Base-by-base conservation (phyloP, 2,888 invertebrate species). In the Pachymerium ferrugineum region DNA sequence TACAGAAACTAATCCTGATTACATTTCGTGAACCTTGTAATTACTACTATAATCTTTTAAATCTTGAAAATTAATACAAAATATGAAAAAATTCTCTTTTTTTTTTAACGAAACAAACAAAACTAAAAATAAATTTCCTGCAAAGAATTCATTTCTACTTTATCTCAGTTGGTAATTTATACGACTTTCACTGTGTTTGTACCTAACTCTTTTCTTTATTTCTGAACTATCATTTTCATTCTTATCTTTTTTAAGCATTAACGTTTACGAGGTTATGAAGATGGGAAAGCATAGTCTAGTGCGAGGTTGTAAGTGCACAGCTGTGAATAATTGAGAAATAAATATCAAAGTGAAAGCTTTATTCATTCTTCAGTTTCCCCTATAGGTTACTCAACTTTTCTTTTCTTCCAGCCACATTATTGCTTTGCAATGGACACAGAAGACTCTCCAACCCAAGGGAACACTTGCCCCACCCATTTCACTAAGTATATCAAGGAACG, bases 291-390 rank as follows among this genome's bases (percentile, higher is more conserved):
- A 14, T 6, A 22, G 5, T 8, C 1, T 14, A 22, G 25, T 19
- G 14, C 14, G 3, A 25, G 8, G 54, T 25, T 54, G 22, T 25
- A 54, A 54, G 54, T 25, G 54, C 54, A 54, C 54, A 54, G 54
- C 54, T 54, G 19, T 54, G 54, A 54, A 54, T 54, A 54, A 54
- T 54, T 54, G 54, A 54, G 54, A 54, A 54, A 54, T 54, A 54
- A 54, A 54, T 54, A 54, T 54, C 54, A 54, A 54, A 54, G 54
- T 54, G 54, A 54, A 54, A 54, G 54, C 3, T 54, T 54, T 54
- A 54, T 54, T 54, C 54, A 54, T 22, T 54, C 54, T 54, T 54
- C 54, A 54, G 25, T 54, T 54, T 54, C 28, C 54, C 54, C 54
- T 54, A 10, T 54, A 12, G 54, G 54, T 54, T 54, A 25, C 12